Base-by-base conservation (phyloP, 2,888 invertebrate genomes). In the Stenodera caucasica region DNA sequence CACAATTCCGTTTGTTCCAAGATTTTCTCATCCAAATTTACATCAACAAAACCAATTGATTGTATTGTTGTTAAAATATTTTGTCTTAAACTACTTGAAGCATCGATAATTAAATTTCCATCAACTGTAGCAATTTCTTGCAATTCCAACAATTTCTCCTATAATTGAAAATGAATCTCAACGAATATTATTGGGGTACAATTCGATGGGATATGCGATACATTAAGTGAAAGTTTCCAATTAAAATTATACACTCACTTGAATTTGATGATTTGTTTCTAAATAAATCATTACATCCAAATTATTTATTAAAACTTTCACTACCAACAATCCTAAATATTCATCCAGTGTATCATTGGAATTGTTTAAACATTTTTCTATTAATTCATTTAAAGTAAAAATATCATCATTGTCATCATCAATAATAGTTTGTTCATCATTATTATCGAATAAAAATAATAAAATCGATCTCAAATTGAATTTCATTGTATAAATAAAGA, bases 301-400 rank as follows among this genome's bases (percentile, higher is more conserved):
- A 60, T 70, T 72, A 15, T 58, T 60, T 33, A 67, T 66, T 21
- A 72, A 58, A 40, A 70, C 57, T 65, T 65, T 66, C 53, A 69
- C 55, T 35, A 64, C 35, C 40, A 66, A 53, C 26, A 72, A 64
- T 33, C 70, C 72, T 35, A 68, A 53, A 30, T 61, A 60, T 33
- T 60, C 61, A 29, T 64, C 63, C 5, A 45, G 14, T 21, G 64
- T 49, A 14, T 66, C 66, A 11, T 55, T 50, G 12, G 45, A 53
- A 55, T 37, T 58, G 12, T 61, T 60, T 30, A 68, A 62, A 57
- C 63, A 63, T 55, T 67, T 66, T 37, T 70, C 67, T n/a, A 70
- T 61, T 49, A 68, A 53, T 58, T 67, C 67, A n/a, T 49, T 40
- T 58, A 72, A 62, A 53, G 51, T 59, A 8, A 55, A 21, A 21